Conservation (phyloP, 2,888 invertebrate species). For the Tipula confusa region DNA sequence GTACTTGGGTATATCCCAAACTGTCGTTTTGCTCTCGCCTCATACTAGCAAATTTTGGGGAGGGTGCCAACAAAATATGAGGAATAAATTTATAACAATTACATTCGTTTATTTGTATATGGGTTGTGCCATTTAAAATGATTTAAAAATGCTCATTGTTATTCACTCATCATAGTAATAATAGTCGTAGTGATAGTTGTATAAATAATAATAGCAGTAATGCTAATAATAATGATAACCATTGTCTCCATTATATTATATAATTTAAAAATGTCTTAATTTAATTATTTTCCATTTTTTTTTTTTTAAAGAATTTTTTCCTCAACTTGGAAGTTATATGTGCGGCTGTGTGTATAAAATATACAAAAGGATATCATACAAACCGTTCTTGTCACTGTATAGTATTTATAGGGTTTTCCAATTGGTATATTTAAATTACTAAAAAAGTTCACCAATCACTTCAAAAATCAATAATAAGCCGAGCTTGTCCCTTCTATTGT, state of each 20-base stretch:
- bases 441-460: too few species aligned
- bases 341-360: neutral
- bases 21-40: neutral
- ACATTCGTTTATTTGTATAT: neutral
- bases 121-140: neutral
- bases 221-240: neutral
- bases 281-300: conserved; percentile 3
- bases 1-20: neutral
- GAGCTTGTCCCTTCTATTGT: too few species aligned
- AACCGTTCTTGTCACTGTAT: neutral
- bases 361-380: neutral
- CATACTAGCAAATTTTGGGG: neutral
- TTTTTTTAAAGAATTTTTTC: neutral
- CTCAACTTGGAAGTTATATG: neutral
- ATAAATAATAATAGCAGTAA: neutral
- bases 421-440: too few species aligned
- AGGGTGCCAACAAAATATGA: neutral
- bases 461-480: too few species aligned
- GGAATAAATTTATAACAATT: conserved; percentile 1
- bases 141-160: neutral
- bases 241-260: neutral
- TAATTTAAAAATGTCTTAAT: neutral
- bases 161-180: conserved; percentile 20
- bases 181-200: neutral
- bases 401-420: neutral